Evolutionary conservation across 2,888 invertebrate genomes (phyloP), one percentile per base, ranked within the genome.

Genomic region (Boloria selene): DNA sequence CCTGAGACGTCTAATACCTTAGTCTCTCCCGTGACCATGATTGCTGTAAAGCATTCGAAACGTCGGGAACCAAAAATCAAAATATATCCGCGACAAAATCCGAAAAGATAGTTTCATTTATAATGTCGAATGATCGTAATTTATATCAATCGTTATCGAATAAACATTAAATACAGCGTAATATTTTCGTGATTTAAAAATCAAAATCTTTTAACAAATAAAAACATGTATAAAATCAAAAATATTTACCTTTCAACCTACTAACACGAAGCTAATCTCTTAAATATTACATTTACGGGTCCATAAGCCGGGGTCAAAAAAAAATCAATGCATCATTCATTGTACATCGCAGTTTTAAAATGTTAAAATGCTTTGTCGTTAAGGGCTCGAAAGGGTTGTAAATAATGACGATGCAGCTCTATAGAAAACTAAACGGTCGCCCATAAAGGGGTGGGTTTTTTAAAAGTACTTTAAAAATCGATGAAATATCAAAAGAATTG

Each of bases 361-460:
- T 90, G 90, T 90, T 91, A 90, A 90, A 89, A 88, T 85, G 88
- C 82, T 85, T 89, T 90, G 90, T 91, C 88, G 88, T 89, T 80
- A 85, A 89, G 88, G 90, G 89, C 80, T 86, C 82, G 77, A 86
- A 88, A 87, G 90, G 91, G 91, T 88, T 91, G 88, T 90, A 92
- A 92, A 92, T 90, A 92, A 92, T 92, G 90, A 91, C 87, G 84
- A 78, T 77, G 89, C 90, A 85, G 84, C 79, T 88, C 88, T 86
- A 84, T 85, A 79, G 82, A 83, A 82, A 85, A 83, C 88, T 90
- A 90, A 91, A 89, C 88, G 90, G 78, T 85, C 73, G 70, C 72
- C 71, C 72, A 69, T 76, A 73, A 76, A 75, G 75, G 74, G 75
- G 74, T 73, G 65, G 61, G 70, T 68, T 71, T 68, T 68, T 64